A percentile compares a stretch with the other conserved stretches of the same genome.
These are phyloP conservation scores for Leucophenga maculata DNA, from an alignment of 2,888 invertebrate genomes.

Conservation along the genomic window DNA sequence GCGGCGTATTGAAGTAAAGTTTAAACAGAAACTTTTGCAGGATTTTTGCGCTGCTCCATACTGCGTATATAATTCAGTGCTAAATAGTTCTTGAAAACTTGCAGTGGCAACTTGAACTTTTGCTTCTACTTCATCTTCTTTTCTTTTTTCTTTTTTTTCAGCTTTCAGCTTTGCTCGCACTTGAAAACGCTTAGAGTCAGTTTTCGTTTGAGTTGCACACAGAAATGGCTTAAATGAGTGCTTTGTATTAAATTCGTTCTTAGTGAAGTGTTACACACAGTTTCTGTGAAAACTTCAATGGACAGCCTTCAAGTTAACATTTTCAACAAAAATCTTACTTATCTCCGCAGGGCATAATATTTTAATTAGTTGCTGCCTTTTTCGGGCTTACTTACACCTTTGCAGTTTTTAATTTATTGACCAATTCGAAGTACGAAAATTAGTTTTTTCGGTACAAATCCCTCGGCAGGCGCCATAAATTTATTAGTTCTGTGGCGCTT, in stretches of 20 bases:
- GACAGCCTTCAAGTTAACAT: neutral
- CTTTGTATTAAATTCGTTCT: too few relatives aligned
- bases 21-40: constrained; percentile 9
- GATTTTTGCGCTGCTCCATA: constrained; percentile 8
- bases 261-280: too few relatives aligned
- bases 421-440: too few relatives aligned
- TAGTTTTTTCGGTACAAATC: too few relatives aligned
- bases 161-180: neutral
- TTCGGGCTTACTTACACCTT: neutral
- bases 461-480: neutral
- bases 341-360: neutral
- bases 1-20: neutral
- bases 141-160: neutral
- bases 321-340: too few relatives aligned
- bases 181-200: constrained; percentile 10
- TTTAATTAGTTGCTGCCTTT: neutral
- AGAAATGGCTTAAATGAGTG: constrained; percentile 1
- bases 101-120: constrained; percentile 13
- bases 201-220: constrained; percentile 11
- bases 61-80: constrained; percentile 20
- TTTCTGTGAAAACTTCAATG: too few relatives aligned
- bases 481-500: neutral
- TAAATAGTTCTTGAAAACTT: constrained; percentile 25
- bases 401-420: neutral
- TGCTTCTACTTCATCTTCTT: neutral